phyloP scores from a whole-genome alignment of 2,797 vertebrate genomes.

The Loris lydekkerianus region DNA sequence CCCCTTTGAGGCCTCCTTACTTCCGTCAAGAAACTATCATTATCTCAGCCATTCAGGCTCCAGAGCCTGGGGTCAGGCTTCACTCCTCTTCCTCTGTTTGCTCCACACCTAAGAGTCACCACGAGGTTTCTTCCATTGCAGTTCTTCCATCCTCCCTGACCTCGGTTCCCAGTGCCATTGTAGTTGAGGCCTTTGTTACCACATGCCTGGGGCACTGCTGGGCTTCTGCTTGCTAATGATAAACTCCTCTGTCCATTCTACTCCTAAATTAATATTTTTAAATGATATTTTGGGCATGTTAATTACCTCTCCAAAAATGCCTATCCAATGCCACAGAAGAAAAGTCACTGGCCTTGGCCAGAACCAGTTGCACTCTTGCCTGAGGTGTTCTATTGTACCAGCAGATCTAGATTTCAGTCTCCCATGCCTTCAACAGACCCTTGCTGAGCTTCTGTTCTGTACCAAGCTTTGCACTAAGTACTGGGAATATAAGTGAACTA shows the following conservation, averaged over 20 bases:
- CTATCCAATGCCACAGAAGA: not conserved
- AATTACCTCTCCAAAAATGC: not conserved
- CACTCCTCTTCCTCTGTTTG: not conserved
- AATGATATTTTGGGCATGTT: not conserved
- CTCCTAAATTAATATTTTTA: not conserved
- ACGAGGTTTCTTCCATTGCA: not conserved
- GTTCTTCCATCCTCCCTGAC: not conserved
- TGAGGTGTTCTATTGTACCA: not conserved
- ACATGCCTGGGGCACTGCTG: not conserved
- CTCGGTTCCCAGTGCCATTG: not conserved
- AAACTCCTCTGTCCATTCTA: not conserved
- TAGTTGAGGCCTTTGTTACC: not conserved
- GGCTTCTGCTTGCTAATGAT: not conserved
- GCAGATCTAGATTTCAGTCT: not conserved
- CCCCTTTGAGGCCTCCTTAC: not conserved
- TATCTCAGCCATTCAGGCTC: not conserved
- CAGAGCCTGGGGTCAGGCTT: not conserved
- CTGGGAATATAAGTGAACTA: not conserved
- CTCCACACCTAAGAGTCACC: not conserved
- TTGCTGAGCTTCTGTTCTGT: not conserved
- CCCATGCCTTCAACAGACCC: not conserved
- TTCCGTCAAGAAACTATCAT: not conserved
- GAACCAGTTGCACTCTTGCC: not conserved
- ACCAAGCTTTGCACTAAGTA: not conserved
- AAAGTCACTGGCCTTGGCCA: not conserved